Evolutionary conservation across 2,113 vertebrate genomes (phyloP).

Genomic region (Erythrolamprus reginae): DNA sequence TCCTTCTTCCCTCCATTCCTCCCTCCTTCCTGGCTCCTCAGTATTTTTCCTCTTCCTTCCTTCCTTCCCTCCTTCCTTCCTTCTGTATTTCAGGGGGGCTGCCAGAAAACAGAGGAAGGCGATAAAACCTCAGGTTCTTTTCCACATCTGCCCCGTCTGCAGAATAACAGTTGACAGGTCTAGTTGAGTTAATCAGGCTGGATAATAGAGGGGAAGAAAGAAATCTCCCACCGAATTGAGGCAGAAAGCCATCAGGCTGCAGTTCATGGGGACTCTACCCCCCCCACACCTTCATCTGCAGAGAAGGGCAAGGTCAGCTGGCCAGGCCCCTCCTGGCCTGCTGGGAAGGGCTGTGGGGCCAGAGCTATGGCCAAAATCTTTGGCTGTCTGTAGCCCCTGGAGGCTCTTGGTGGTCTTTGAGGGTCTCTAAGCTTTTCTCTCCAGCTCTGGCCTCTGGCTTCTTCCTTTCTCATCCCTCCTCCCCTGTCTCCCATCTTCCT

Average conservation of each 20-base stretch:
- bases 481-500: background rate
- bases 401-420: background rate
- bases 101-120: slow-evolving; percentile 35
- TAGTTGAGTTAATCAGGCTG: slow-evolving; percentile 73
- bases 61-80: background rate
- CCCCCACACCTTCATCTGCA: slow-evolving; percentile 51
- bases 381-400: background rate
- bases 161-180: slow-evolving; percentile 69
- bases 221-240: slow-evolving; percentile 67
- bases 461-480: background rate
- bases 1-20: too few species aligned
- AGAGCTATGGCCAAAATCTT: too few species aligned
- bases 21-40: too few species aligned
- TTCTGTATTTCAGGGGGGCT: background rate
- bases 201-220: slow-evolving; percentile 72
- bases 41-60: too few species aligned
- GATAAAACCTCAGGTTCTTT: slow-evolving; percentile 46
- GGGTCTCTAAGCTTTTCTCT: too few species aligned
- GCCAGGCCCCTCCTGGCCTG: background rate
- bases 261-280: slow-evolving; percentile 46
- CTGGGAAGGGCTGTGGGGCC: background rate
- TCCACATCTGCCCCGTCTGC: slow-evolving; percentile 1
- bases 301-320: slow-evolving; percentile 39
- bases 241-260: slow-evolving; percentile 56
- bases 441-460: background rate